Conservation (phyloP, 2,888 invertebrate species). For the Apodemia hepburni region DNA sequence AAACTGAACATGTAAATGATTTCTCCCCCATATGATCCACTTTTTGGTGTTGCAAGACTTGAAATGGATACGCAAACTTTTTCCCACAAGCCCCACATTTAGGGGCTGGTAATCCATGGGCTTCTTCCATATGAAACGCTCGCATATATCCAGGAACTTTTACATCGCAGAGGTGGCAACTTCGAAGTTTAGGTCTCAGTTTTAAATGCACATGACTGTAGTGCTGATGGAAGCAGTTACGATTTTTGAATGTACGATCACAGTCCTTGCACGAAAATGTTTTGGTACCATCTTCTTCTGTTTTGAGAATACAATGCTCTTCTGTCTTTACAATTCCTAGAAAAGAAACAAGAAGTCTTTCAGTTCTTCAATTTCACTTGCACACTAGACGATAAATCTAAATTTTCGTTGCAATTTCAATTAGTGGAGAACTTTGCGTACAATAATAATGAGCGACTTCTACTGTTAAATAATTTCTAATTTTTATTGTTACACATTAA, state of each 20-base stretch:
- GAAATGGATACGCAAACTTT: constrained; percentile 47
- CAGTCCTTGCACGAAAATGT: not conserved
- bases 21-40: constrained; percentile 27
- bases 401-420: not conserved
- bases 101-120: constrained; percentile 51
- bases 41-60: constrained; percentile 50
- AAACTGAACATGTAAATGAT: not conserved
- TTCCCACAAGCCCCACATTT: constrained; percentile 51
- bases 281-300: not conserved
- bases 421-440: too few species aligned
- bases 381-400: not conserved
- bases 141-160: constrained; percentile 42
- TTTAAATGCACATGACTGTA: constrained; percentile 40
- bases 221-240: constrained; percentile 36
- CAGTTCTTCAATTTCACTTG: constrained; percentile 2
- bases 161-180: constrained; percentile 48
- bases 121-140: constrained; percentile 48
- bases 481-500: too few species aligned
- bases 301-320: not conserved
- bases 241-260: not conserved
- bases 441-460: too few species aligned
- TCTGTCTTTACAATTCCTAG: constrained; percentile 7
- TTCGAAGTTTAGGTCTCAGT: constrained; percentile 35
- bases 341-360: constrained; percentile 9
- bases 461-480: too few species aligned